phyloP scores from a whole-genome alignment of 2,113 vertebrate species.

The Corythornis cristatus region DNA sequence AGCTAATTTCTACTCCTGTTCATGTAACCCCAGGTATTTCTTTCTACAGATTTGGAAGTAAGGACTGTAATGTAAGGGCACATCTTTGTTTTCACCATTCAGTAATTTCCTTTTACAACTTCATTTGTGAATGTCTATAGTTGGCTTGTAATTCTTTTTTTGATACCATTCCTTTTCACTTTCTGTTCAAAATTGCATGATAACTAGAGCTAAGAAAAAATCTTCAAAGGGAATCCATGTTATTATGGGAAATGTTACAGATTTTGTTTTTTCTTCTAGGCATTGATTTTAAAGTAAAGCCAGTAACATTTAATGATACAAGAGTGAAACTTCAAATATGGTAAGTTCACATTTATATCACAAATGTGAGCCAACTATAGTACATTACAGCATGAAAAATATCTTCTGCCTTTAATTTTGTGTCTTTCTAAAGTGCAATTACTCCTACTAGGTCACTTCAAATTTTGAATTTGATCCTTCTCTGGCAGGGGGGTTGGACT shows the following conservation, averaged over 20 bases:
- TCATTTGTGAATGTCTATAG: neutral
- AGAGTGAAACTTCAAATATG: conserved; percentile 78
- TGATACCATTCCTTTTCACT: neutral
- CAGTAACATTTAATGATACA: conserved; percentile 55
- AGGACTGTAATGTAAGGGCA: neutral
- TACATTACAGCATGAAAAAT: neutral
- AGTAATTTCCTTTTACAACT: neutral
- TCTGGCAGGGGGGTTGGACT: too few relatives aligned
- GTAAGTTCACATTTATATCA: conserved; percentile 61
- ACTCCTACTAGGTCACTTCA: neutral
- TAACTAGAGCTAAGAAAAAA: neutral
- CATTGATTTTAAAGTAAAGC: conserved; percentile 78
- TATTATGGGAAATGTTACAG: neutral
- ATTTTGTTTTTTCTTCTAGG: conserved; percentile 63
- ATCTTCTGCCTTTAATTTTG: neutral
- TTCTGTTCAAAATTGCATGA: neutral
- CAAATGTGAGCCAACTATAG: neutral
- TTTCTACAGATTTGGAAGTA: neutral
- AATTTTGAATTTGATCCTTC: neutral
- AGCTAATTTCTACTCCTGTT: neutral
- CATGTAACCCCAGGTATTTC: neutral
- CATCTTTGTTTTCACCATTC: neutral
- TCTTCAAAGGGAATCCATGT: neutral
- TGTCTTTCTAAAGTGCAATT: neutral
- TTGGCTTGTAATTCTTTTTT: neutral